These are phyloP conservation scores for Pristionchus exspectatus DNA, from an alignment of 2,888 invertebrate genomes.

Conservation along the genomic window DNA sequence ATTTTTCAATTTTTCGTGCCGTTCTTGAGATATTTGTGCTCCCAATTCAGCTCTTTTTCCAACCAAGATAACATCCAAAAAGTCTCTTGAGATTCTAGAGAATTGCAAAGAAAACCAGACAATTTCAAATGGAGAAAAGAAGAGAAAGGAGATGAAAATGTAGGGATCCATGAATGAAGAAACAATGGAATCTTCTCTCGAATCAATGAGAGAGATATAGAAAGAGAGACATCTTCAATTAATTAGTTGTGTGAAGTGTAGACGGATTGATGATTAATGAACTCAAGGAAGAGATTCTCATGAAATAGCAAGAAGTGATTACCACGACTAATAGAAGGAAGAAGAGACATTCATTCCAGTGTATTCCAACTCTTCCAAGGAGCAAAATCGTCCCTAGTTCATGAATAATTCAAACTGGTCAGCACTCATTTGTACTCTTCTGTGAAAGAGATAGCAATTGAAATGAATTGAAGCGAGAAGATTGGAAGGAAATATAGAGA, in stretches of 20 bases:
- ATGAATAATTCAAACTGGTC: slow-evolving; percentile 28
- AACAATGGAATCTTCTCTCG: neutral
- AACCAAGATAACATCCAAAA: neutral
- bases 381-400: slow-evolving; percentile 1
- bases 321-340: neutral
- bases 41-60: slow-evolving; percentile 9
- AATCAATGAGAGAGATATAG: neutral
- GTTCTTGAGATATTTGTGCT: slow-evolving; percentile 4
- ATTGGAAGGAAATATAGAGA: neutral
- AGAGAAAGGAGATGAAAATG: neutral
- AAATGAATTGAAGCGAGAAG: slow-evolving; percentile 18
- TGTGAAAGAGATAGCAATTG: slow-evolving; percentile 1
- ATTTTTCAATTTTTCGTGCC: slow-evolving; percentile 1
- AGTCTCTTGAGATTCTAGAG: neutral
- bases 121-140: neutral
- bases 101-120: neutral
- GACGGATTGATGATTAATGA: neutral
- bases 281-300: neutral
- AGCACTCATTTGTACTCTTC: neutral
- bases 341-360: neutral
- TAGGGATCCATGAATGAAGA: slow-evolving; percentile 5
- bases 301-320: neutral
- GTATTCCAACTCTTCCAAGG: neutral
- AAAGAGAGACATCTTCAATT: neutral
- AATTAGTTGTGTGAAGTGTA: neutral